phyloP scores from a whole-genome alignment of 2,113 vertebrate species.

The Shinisaurus crocodilurus region DNA sequence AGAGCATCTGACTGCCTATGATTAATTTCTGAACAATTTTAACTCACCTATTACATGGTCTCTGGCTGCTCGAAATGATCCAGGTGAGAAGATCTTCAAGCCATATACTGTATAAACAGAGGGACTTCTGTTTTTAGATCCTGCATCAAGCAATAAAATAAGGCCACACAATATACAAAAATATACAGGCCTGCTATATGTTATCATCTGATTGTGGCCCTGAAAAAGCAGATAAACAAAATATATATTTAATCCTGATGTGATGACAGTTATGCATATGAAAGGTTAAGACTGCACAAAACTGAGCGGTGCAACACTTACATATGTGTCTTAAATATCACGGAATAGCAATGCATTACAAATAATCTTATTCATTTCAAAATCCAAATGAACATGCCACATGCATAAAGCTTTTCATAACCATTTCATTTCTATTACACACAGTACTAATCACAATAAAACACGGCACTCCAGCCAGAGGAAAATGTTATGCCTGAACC shows the following conservation, averaged over 20 bases:
- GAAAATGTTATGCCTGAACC: not conserved
- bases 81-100: constrained; percentile 87
- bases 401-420: not conserved
- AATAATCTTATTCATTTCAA: constrained; percentile 35
- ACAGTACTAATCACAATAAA: constrained; percentile 7
- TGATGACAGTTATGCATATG: constrained; percentile 11
- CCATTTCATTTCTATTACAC: constrained; percentile 19
- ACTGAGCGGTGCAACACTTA: not conserved
- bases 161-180: constrained; percentile 95
- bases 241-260: constrained; percentile 32
- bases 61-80: constrained; percentile 81
- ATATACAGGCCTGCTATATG: constrained; percentile 94
- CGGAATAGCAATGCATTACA: constrained; percentile 41
- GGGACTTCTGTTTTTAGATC: constrained; percentile 84
- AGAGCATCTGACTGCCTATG: constrained; percentile 4
- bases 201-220: constrained; percentile 97
- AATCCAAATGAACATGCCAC: constrained; percentile 26
- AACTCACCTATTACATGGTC: constrained; percentile 90
- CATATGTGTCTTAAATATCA: constrained; percentile 47
- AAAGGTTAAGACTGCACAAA: not conserved
- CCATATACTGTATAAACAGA: constrained; percentile 88
- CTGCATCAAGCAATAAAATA: constrained; percentile 92
- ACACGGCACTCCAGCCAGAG: not conserved
- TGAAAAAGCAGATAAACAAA: constrained; percentile 65
- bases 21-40: not conserved